Evolutionary conservation across 1,140 invertebrate genomes (phyloP).

Genomic region (Nephila pilipes): DNA sequence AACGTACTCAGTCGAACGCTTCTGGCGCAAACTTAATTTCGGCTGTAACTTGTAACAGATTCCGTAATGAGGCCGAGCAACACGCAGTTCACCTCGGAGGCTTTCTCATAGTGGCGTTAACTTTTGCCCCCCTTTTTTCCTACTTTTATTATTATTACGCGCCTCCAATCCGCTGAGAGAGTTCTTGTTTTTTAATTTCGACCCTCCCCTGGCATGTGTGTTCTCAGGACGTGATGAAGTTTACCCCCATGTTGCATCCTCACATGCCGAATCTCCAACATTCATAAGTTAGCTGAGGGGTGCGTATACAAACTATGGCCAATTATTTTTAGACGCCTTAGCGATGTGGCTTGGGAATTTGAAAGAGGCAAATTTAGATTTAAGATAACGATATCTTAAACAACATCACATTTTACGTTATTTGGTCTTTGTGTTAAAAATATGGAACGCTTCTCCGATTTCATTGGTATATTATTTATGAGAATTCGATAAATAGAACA

Average conservation of each 20-base stretch:
- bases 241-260: slow-evolving; percentile 52
- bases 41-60: slow-evolving; percentile 76
- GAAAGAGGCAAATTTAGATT: no score
- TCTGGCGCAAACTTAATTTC: slow-evolving; percentile 77
- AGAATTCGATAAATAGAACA: no score
- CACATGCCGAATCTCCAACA: background rate
- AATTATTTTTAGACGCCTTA: background rate
- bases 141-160: slow-evolving; percentile 54
- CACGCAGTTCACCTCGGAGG: slow-evolving; percentile 49
- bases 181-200: slow-evolving; percentile 73
- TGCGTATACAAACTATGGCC: slow-evolving; percentile 1
- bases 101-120: slow-evolving; percentile 68
- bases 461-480: no score
- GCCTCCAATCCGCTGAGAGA: background rate
- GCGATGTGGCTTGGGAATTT: background rate
- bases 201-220: background rate
- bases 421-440: no score
- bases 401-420: no score
- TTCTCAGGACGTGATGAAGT: slow-evolving; percentile 62
- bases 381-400: no score
- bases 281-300: slow-evolving; percentile 53
- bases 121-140: slow-evolving; percentile 63
- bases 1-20: slow-evolving; percentile 65
- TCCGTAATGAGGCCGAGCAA: slow-evolving; percentile 73
- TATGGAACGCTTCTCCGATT: no score